Base-by-base conservation (phyloP, 2,113 vertebrate species). In the Panthera leo region DNA sequence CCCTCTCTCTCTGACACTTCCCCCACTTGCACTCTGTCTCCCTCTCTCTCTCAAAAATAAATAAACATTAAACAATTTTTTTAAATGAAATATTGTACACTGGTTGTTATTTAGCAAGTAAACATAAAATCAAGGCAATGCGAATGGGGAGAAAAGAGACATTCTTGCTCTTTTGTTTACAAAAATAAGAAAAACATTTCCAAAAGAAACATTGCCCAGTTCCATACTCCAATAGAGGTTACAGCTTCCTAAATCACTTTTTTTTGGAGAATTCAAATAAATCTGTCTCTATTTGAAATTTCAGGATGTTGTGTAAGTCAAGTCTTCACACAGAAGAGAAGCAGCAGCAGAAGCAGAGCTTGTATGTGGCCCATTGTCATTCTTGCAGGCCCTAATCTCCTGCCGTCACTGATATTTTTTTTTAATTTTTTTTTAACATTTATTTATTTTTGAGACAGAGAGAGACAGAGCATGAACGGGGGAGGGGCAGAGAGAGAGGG, bases 111-210 rank as follows among this genome's bases (percentile, higher is more conserved):
- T 92, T 87, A 97, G 75, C 91, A 92, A 80, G 42, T 21, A 84
- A 96, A 94, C 12, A 85, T 63, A 80, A 61, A 96, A 91, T 89
- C 45, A 95, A 96, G 82, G 19, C 34, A 76, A 75, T 23, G 2
- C 6, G 27, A 87, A 61, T 19, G 45, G 21, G 2, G 45, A 21
- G 15, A 19, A 65, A 70, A 31, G 61, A 93, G 70, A 96, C 36
- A 63, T 85, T 94, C 45, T 89, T 93, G 14, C 18, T 89, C 83
- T 36, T 83, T 94, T 97, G 85, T 85, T 97, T 97, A 82, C 95
- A 78, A 80, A 85, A 78, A 79, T 29, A 90, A 94, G 42, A 45
- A 25, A 91, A 97, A 88, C 71, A 97, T 91, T 98, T 96, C 96
- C 89, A 86, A 53, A 91, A 93, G 70, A 92, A 97, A 68, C 85